These are phyloP conservation scores for Deilephila elpenor DNA, from an alignment of 2,888 invertebrate species.

Conservation along the genomic window DNA sequence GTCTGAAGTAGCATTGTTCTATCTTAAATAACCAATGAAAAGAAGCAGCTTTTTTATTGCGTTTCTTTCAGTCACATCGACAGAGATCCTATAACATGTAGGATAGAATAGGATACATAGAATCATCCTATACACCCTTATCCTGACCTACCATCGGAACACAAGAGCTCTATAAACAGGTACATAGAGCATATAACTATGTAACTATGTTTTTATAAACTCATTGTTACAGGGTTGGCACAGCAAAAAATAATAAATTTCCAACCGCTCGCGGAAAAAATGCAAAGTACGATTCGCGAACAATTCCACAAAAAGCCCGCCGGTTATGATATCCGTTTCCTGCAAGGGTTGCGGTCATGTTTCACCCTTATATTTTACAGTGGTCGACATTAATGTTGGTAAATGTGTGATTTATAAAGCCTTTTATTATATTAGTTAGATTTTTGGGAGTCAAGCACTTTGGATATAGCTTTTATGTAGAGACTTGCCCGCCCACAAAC, in stretches of 20 bases:
- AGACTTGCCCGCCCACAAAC: too few species aligned
- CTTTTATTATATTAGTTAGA: slow-evolving; percentile 24
- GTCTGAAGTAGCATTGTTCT: too few species aligned
- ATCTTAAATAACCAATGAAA: too few species aligned
- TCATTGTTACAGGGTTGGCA: not conserved
- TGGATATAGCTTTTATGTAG: too few species aligned
- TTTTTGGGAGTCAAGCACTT: not conserved
- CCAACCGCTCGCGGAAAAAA: slow-evolving; percentile 39
- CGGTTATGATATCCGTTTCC: slow-evolving; percentile 65
- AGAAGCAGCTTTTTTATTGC: too few species aligned
- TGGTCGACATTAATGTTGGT: slow-evolving; percentile 34
- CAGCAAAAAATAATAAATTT: slow-evolving; percentile 19
- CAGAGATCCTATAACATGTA: too few species aligned
- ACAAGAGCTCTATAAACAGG: too few species aligned
- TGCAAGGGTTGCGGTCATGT: slow-evolving; percentile 57
- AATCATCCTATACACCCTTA: too few species aligned
- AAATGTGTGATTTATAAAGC: slow-evolving; percentile 34
- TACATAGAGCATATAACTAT: too few species aligned
- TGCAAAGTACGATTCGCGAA: slow-evolving; percentile 45
- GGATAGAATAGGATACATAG: too few species aligned
- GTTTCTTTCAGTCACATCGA: too few species aligned
- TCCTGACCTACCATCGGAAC: too few species aligned
- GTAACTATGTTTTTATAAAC: not conserved
- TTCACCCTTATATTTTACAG: slow-evolving; percentile 60
- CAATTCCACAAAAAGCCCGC: slow-evolving; percentile 54